These are phyloP conservation scores for Molorchus minor DNA, from an alignment of 2,888 invertebrate species.

Conservation along the genomic window DNA sequence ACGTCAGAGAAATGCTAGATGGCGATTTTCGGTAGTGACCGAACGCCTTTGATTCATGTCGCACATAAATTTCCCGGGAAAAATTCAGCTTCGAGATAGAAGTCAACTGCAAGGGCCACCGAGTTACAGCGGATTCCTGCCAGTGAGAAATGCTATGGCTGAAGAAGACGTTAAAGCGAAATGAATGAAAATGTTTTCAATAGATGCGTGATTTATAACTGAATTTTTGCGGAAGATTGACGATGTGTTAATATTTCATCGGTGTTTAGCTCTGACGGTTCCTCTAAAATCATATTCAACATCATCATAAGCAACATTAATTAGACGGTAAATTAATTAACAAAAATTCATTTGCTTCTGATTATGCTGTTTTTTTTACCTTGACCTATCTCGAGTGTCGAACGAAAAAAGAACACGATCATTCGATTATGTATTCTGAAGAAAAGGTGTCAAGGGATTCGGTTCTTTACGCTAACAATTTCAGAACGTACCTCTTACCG, in stretches of 20 bases:
- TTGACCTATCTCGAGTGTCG: too few relatives aligned
- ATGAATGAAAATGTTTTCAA: conserved; percentile 25
- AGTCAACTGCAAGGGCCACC: conserved; percentile 22
- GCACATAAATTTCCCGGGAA: conserved; percentile 34
- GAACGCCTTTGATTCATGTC: conserved; percentile 30
- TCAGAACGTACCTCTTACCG: too few relatives aligned
- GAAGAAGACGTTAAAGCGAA: conserved; percentile 24
- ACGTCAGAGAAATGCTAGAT: conserved; percentile 46
- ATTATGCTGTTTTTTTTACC: too few relatives aligned
- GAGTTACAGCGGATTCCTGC: conserved; percentile 15
- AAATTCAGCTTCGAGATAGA: conserved; percentile 17
- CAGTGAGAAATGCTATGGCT: conserved; percentile 19
- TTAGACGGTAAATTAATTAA: too few relatives aligned
- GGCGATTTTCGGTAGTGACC: conserved; percentile 38
- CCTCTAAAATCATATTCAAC: too few relatives aligned
- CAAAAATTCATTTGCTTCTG: too few relatives aligned
- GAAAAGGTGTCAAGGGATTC: too few relatives aligned
- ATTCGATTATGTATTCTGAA: too few relatives aligned
- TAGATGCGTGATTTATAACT: conserved; percentile 17
- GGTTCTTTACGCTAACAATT: too few relatives aligned
- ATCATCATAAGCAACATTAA: too few relatives aligned
- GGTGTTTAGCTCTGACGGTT: conserved; percentile 2
- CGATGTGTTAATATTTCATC: conserved; percentile 14
- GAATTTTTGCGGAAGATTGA: conserved; percentile 16
- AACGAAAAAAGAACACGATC: too few relatives aligned